Conservation (phyloP, 1,140 invertebrate species). For the Watersipora subatra region DNA sequence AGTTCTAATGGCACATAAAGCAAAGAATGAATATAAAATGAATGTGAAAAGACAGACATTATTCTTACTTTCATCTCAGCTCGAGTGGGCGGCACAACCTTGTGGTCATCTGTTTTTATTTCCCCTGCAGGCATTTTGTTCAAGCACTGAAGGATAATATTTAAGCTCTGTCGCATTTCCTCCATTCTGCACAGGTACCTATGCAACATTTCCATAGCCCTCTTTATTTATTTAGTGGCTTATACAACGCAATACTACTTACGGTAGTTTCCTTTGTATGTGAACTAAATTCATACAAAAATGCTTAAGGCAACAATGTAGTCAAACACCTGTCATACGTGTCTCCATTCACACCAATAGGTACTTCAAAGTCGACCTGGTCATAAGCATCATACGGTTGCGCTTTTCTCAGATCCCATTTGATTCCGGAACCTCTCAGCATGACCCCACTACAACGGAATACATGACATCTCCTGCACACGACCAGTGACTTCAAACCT, state of each 20-base stretch:
- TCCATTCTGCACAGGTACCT: constrained; percentile 84
- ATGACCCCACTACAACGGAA: constrained; percentile 67
- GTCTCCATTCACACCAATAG: constrained; percentile 84
- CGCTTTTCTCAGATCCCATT: constrained; percentile 89
- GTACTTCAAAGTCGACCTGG: constrained; percentile 86
- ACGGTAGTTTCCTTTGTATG: too few species aligned
- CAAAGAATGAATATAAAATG: not conserved
- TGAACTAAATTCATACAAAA: too few species aligned
- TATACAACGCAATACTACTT: too few species aligned
- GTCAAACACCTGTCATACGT: constrained; percentile 77
- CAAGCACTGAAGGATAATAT: constrained; percentile 88
- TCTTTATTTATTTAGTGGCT: too few species aligned
- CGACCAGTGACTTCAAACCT: too few species aligned
- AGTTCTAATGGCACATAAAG: too few species aligned
- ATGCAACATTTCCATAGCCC: too few species aligned
- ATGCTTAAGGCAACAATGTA: too few species aligned
- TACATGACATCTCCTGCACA: too few species aligned
- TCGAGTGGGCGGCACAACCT: constrained; percentile 75
- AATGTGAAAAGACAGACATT: not conserved
- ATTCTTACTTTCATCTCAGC: constrained; percentile 74
- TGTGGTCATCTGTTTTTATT: constrained; percentile 84
- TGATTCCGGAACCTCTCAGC: constrained; percentile 87
- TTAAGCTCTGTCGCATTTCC: constrained; percentile 90
- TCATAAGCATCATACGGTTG: constrained; percentile 94
- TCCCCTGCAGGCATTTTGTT: constrained; percentile 94